A percentile compares a stretch with the other conserved stretches of the same genome.
Conservation (phyloP, 1,140 invertebrate genomes). For the Neodiprion virginianus region DNA sequence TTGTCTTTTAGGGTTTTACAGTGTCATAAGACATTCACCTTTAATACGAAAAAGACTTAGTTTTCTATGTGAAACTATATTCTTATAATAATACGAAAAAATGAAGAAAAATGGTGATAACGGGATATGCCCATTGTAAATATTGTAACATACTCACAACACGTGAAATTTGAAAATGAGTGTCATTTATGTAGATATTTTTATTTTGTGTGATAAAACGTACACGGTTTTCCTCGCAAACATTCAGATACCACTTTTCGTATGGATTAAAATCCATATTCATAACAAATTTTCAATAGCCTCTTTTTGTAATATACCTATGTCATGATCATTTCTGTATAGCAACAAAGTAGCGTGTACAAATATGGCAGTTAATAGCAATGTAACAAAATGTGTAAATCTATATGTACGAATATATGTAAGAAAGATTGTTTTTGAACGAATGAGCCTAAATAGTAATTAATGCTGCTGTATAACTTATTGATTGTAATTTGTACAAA, state of each 20-base stretch:
- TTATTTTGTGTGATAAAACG: constrained; percentile 20
- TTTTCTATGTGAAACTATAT: constrained; percentile 62
- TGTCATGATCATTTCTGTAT: constrained; percentile 41
- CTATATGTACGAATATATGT: constrained; percentile 37
- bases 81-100: constrained; percentile 52
- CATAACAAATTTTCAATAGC: constrained; percentile 18
- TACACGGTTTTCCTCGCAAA: constrained; percentile 8
- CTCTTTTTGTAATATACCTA: constrained; percentile 5
- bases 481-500: constrained; percentile 54
- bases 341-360: constrained; percentile 44
- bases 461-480: constrained; percentile 53
- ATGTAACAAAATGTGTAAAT: constrained; percentile 40
- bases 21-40: constrained; percentile 43
- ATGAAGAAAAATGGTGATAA: constrained; percentile 41
- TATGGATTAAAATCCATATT: constrained; percentile 46
- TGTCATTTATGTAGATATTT: constrained; percentile 48
- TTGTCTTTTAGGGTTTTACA: constrained; percentile 45
- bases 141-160: constrained; percentile 55
- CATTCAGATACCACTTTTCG: constrained; percentile 30
- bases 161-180: constrained; percentile 35
- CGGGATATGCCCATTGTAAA: constrained; percentile 57
- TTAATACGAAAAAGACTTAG: constrained; percentile 57
- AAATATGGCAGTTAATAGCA: constrained; percentile 35
- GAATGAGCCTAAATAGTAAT: constrained; percentile 49
- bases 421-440: constrained; percentile 44